These are phyloP conservation scores for Falco peregrinus DNA, from an alignment of 2,797 vertebrate species.

Conservation along the genomic window DNA sequence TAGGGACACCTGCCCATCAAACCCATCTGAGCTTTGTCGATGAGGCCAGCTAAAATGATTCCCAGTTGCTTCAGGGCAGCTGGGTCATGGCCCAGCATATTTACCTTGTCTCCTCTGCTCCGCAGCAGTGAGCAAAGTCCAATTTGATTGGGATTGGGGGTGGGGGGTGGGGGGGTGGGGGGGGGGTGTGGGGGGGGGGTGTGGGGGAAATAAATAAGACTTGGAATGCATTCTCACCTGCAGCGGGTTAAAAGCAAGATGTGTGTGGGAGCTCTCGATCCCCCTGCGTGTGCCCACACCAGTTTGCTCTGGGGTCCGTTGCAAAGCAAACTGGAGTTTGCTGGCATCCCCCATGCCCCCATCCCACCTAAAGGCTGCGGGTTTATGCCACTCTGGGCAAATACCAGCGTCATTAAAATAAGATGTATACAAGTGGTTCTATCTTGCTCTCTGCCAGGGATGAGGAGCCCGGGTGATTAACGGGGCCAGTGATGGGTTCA, in stretches of 20 bases:
- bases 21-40: not conserved
- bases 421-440: not conserved
- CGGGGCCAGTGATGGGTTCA: fast-evolving
- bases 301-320: fast-evolving
- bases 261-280: not conserved
- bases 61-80: not conserved
- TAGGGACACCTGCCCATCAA: not conserved
- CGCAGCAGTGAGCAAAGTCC: not conserved
- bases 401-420: not conserved
- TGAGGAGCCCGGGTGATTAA: not conserved
- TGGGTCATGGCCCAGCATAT: not conserved
- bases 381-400: not conserved
- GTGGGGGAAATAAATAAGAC: not conserved
- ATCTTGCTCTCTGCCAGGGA: not conserved
- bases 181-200: no score
- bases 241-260: fast-evolving
- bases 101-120: not conserved
- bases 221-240: fast-evolving
- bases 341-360: fast-evolving
- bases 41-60: not conserved
- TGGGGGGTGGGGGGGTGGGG: no score
- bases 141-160: not conserved
- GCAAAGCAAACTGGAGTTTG: not conserved
- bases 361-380: not conserved
- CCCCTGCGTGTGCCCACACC: not conserved